These are phyloP conservation scores for Ammodytes marinus DNA, from an alignment of 2,113 vertebrate genomes.

Conservation along the genomic window DNA sequence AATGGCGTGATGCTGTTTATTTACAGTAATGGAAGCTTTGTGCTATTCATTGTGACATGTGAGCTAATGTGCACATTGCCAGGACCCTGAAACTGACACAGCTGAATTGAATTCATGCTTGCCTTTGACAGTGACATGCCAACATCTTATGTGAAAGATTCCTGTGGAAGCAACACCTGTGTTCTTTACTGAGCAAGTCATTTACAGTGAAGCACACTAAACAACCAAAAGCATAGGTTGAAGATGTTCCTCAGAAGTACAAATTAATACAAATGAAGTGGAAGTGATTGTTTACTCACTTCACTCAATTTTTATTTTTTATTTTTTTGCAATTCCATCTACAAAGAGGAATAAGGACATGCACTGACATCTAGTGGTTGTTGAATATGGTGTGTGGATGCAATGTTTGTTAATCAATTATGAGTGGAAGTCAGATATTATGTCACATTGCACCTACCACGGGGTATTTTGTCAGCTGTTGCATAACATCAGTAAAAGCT, in stretches of 20 bases:
- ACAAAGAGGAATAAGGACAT: slow-evolving; percentile 3
- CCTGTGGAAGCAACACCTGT: neutral
- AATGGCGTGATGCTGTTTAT: no score
- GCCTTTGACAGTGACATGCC: neutral
- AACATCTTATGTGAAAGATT: neutral
- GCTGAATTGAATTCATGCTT: neutral
- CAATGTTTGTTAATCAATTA: neutral
- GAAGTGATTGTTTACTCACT: neutral
- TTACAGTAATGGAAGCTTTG: neutral
- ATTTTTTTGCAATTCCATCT: neutral
- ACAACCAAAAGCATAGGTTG: neutral
- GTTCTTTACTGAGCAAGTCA: neutral
- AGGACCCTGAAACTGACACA: neutral
- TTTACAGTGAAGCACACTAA: neutral
- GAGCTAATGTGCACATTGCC: neutral
- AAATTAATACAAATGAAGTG: neutral
- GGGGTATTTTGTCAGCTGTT: slow-evolving; percentile 3
- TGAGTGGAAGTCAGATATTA: neutral
- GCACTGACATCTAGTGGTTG: slow-evolving; percentile 65
- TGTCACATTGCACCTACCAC: neutral
- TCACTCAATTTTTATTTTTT: neutral
- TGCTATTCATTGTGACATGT: neutral
- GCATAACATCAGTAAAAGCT: slow-evolving; percentile 1
- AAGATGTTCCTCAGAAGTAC: neutral
- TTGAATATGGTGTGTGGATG: neutral